Evolutionary conservation across 1,140 invertebrate genomes (phyloP).

Genomic region (Orchestia grillus): DNA sequence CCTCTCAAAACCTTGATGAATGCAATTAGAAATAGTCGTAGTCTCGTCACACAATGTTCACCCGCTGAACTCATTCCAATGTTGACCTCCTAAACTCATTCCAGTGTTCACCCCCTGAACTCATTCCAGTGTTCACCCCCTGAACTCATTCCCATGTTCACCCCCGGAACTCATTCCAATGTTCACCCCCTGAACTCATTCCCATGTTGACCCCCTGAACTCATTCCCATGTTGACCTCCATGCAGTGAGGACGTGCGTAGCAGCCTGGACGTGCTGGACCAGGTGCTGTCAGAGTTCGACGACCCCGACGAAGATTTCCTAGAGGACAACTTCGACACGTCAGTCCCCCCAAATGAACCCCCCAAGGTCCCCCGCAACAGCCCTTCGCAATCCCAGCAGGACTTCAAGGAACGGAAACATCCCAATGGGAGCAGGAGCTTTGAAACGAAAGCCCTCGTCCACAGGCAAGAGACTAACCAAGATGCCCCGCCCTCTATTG

Average conservation of each 20-base stretch:
- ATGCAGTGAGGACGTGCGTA: conserved; percentile 32
- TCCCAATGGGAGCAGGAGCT: background rate
- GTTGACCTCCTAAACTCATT: too few relatives aligned
- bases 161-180: too few relatives aligned
- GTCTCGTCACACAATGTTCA: too few relatives aligned
- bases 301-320: conserved; percentile 28
- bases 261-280: conserved; percentile 15
- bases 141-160: too few relatives aligned
- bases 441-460: background rate
- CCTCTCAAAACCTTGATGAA: too few relatives aligned
- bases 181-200: too few relatives aligned
- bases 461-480: background rate
- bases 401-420: background rate
- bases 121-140: too few relatives aligned
- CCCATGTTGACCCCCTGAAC: background rate
- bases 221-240: background rate
- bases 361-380: background rate
- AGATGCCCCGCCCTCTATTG: background rate
- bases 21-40: too few relatives aligned
- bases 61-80: too few relatives aligned
- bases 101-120: too few relatives aligned
- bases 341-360: background rate
- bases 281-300: conserved; percentile 29
- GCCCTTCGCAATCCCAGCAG: background rate
- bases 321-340: conserved; percentile 11